phyloP scores from a whole-genome alignment of 2,888 invertebrate genomes.

The Oegoconia quadripuncta region DNA sequence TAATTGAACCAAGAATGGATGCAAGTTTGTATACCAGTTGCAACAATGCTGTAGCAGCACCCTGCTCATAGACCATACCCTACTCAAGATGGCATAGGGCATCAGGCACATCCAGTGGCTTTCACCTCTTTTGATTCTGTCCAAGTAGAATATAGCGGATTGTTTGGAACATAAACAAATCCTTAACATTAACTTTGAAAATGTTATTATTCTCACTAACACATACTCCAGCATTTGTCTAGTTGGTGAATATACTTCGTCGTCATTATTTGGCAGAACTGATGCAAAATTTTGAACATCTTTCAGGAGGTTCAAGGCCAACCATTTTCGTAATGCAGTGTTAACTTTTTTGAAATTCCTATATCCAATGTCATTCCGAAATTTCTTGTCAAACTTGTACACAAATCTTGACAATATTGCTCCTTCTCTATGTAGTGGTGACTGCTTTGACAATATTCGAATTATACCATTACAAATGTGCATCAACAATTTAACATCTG shows the following conservation, averaged over 20 bases:
- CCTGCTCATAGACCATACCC: conserved; percentile 75
- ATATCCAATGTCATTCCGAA: conserved; percentile 78
- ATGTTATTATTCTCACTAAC: conserved; percentile 73
- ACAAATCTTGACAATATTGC: conserved; percentile 76
- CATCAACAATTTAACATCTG: conserved; percentile 48
- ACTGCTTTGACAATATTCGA: conserved; percentile 56
- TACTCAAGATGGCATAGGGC: conserved; percentile 73
- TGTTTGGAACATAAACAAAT: conserved; percentile 66
- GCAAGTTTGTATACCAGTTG: conserved; percentile 71
- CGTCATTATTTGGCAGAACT: conserved; percentile 43
- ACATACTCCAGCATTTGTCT: conserved; percentile 80
- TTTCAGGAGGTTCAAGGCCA: conserved; percentile 62
- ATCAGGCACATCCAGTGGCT: conserved; percentile 77
- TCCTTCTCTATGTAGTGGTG: conserved; percentile 74
- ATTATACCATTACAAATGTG: conserved; percentile 43
- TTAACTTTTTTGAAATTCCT: conserved; percentile 76
- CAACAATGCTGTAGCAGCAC: conserved; percentile 67
- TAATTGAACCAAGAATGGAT: conserved; percentile 53
- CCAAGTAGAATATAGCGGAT: conserved; percentile 70
- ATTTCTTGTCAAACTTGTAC: conserved; percentile 80
- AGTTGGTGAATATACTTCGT: conserved; percentile 69
- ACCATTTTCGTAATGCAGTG: conserved; percentile 70
- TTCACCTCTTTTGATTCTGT: conserved; percentile 74
- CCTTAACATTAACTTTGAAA: conserved; percentile 75
- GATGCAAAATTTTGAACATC: conserved; percentile 55